Conservation (phyloP, 1,140 invertebrate genomes). For the Drosophila kurseongensis region DNA sequence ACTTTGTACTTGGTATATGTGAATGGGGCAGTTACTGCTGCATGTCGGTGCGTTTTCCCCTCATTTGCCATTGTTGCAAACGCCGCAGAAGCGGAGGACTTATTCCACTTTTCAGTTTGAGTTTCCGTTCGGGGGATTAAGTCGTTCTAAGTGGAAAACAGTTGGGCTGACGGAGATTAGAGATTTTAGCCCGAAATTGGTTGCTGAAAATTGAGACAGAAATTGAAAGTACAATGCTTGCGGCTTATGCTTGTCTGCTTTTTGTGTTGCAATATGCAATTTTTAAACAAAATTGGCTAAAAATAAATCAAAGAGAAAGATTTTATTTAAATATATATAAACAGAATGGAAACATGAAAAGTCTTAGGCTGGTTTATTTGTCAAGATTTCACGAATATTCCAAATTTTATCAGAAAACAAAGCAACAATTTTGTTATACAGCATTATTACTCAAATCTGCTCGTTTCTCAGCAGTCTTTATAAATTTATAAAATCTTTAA, state of each 20-base stretch:
- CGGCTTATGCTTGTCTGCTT: neutral
- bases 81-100: constrained; percentile 4
- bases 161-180: constrained; percentile 25
- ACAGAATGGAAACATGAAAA: no score
- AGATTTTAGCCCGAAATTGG: neutral
- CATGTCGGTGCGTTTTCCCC: constrained; percentile 1
- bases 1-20: neutral
- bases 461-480: neutral
- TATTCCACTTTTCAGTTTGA: constrained; percentile 49
- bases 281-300: no score
- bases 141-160: constrained; percentile 45
- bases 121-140: constrained; percentile 45
- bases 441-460: neutral
- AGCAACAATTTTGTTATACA: no score
- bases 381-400: no score
- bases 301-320: no score
- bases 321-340: no score
- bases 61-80: constrained; percentile 27
- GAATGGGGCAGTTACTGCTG: constrained; percentile 19
- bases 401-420: no score
- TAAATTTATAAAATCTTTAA: neutral
- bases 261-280: no score
- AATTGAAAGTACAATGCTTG: constrained; percentile 7
- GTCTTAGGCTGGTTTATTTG: no score
- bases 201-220: constrained; percentile 10